These are phyloP conservation scores for Mesochorus sp. DNA, from an alignment of 2,888 invertebrate genomes.

Conservation along the genomic window DNA sequence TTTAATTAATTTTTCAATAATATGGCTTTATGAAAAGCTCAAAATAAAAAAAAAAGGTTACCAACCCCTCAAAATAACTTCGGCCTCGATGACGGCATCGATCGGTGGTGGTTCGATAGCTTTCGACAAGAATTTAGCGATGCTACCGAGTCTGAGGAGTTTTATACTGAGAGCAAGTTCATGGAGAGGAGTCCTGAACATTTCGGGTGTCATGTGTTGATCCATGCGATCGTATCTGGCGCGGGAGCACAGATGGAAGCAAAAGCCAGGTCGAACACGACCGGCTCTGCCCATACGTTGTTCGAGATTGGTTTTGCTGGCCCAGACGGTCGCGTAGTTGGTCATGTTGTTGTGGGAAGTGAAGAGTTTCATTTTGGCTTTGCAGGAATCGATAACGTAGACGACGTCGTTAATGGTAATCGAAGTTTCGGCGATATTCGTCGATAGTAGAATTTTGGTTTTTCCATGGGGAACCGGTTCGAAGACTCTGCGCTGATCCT, in stretches of 20 bases:
- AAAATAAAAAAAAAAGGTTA: conserved; percentile 5
- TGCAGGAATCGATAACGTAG: conserved; percentile 98
- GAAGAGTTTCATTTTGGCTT: conserved; percentile 98
- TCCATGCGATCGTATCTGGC: conserved; percentile 89
- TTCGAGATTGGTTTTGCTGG: conserved; percentile 96
- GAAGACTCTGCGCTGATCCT: conserved; percentile 97
- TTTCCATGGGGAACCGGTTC: conserved; percentile 91
- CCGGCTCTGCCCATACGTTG: conserved; percentile 98
- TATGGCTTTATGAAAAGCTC: background rate
- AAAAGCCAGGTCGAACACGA: conserved; percentile 95
- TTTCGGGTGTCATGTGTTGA: conserved; percentile 97
- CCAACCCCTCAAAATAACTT: conserved; percentile 86
- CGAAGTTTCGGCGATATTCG: conserved; percentile 99
- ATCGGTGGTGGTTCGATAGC: conserved; percentile 98
- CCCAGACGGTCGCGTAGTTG: conserved; percentile 98
- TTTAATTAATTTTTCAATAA: background rate
- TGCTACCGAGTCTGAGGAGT: conserved; percentile 93
- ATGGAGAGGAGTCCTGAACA: conserved; percentile 98
- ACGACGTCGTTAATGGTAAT: conserved; percentile 99
- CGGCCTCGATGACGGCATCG: conserved; percentile 99
- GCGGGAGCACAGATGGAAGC: conserved; percentile 94
- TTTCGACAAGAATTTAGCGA: conserved; percentile 97
- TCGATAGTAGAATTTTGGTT: conserved; percentile 97
- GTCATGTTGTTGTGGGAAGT: conserved; percentile 99
- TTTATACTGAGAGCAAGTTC: conserved; percentile 96